Evolutionary conservation across 2,797 vertebrate genomes (phyloP), one percentile per base, ranked within the genome.

Genomic region (Pseudochirops cupreus): DNA sequence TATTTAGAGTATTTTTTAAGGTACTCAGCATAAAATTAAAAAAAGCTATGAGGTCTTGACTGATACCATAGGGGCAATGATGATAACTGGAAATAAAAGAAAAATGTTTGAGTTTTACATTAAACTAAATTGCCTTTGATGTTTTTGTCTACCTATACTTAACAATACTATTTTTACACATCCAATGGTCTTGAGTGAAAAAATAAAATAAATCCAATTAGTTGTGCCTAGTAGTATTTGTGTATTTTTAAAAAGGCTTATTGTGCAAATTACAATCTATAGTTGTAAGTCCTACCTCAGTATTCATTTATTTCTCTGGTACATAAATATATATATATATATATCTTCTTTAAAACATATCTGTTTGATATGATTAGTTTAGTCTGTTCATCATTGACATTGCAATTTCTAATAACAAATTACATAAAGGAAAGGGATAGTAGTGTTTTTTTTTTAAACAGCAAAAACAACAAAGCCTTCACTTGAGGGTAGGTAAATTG

Each of bases 361-460:
- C 31, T 94, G 46, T 94, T 94, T 24, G 39, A 55, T 29, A 82
- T 90, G 11, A 62, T 21, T 87, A 62, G 16, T 95, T 92, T 94
- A 74, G 1, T 13, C 28, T 91, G 92, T 10, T 91, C 21, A 82
- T 57, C 29, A n/a, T 5, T 91, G n/a, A 74, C 10, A 2, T 52
- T 59, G 7, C 91, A 33, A 52, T n/a, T 0, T 92, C 24, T 92
- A 50, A 90, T 46, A 92, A 53, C 1, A 57, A 87, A 24, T 3
- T 87, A 82, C 16, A 18, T 55, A 94, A 55, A 89, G 11, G 18
- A 6, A 28, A 90, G 33, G 1, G 10, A 91, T 29, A 14, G 7
- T 74, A n/a, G 28, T 14, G 1, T 26, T 57, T 57, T 56, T 46
- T 28, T 56, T 46, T 28, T 24, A 4, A 46, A 28, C 13, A 2